Evolutionary conservation across 2,797 vertebrate species (phyloP).

Genomic region (Platyrinchus mystaceus): DNA sequence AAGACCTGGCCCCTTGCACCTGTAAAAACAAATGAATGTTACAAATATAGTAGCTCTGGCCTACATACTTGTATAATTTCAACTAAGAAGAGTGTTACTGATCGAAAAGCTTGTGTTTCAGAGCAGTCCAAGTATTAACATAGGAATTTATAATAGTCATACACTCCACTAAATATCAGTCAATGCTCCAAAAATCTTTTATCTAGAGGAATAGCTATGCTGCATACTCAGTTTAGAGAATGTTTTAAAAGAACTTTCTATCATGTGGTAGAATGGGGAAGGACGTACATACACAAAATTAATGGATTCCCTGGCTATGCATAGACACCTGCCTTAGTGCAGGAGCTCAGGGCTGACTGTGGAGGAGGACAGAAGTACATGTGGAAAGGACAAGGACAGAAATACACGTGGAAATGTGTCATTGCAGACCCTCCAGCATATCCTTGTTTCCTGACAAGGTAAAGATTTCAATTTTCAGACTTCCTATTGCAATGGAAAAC

Average conservation of each 20-base stretch:
- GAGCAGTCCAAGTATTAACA: not conserved
- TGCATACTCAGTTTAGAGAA: not conserved
- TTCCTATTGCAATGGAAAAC: not conserved
- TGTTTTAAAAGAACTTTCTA: not conserved
- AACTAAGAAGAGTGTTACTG: not conserved
- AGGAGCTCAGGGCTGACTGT: not conserved
- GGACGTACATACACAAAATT: not conserved
- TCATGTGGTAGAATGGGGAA: not conserved
- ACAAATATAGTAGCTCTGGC: not conserved
- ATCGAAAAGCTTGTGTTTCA: not conserved
- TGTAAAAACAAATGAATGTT: slow-evolving; percentile 63
- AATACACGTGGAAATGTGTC: not conserved
- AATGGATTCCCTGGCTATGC: not conserved
- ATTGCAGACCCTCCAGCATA: not conserved
- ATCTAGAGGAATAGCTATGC: not conserved
- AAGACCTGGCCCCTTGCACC: slow-evolving; percentile 86
- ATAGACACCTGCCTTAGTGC: not conserved
- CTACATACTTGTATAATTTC: not conserved
- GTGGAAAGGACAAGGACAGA: not conserved
- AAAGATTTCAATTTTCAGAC: not conserved
- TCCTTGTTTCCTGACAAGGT: not conserved
- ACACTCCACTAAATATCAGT: not conserved
- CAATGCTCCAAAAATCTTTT: not conserved
- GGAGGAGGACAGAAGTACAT: not conserved
- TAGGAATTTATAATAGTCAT: not conserved